Evolutionary conservation across 1,140 invertebrate species (phyloP).

Genomic region (Macrobrachium nipponense): DNA sequence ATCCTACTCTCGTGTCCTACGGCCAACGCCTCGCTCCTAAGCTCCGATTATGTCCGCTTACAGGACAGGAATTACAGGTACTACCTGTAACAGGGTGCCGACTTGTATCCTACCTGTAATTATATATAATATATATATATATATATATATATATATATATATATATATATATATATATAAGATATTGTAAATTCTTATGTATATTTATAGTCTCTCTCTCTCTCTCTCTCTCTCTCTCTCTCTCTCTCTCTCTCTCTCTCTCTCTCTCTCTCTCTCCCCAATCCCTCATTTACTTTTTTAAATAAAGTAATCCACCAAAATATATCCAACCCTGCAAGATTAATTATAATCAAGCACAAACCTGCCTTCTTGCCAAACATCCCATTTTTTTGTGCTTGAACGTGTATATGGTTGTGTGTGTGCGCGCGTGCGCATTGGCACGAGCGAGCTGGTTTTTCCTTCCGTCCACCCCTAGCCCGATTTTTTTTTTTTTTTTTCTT

Average conservation of each 20-base stretch:
- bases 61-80: not conserved
- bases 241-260: no score
- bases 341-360: not conserved
- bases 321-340: not conserved
- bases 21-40: not conserved
- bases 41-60: slow-evolving; percentile 1
- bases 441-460: not conserved
- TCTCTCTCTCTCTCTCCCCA: no score
- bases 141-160: not conserved
- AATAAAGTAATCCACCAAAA: not conserved
- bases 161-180: not conserved
- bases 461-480: not conserved
- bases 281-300: not conserved
- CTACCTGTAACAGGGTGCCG: not conserved
- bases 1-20: not conserved
- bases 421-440: not conserved
- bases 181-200: no score
- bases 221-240: no score
- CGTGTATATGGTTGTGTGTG: not conserved
- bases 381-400: no score
- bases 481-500: no score
- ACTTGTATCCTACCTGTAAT: not conserved
- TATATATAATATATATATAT: not conserved
- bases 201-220: no score
- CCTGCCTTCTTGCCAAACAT: not conserved